Evolutionary conservation across 2,888 invertebrate species (phyloP), one percentile per base, ranked within the genome.

Genomic region (Antheraea assamensis): DNA sequence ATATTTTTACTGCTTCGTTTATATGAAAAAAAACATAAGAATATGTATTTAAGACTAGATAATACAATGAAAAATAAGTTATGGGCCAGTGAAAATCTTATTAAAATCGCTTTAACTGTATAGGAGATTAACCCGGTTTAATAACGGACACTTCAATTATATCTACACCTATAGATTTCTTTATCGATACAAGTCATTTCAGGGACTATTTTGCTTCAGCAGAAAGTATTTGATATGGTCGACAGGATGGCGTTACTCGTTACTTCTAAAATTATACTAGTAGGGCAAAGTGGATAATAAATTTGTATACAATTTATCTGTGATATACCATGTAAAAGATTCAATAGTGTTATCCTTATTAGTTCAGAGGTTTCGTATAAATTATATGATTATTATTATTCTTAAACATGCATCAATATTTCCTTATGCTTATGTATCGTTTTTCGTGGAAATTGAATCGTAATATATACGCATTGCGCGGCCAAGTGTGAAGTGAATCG

Each of bases 401-500:
- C n/a, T 24, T n/a, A 35, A 31, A 27, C 31, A 47, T 21, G n/a
- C 30, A n/a, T 49, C 24, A 52, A 78, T 80, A 77, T 83, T 82
- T 80, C 79, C 78, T 81, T 74, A 82, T 84, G 82, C 83, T 84
- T 81, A 82, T 80, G 81, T 81, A 76, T 76, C 76, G 66, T 75
- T 80, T 73, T 87, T 87, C 83, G 77, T 75, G 80, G 85, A 85
- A 87, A 80, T 76, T 78, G 72, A 73, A 75, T 73, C 70, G 74
- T 58, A 52, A 68, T 70, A 49, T 58, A 71, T 64, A 73, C 75
- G 75, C 73, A 42, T 72, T 66, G 64, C 49, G 58, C 83, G 84
- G 74, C 82, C 78, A 82, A 84, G 83, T 86, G 86, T 85, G 84
- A 87, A 87, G 83, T 84, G 77, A 83, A 83, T 82, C 82, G 80